Conservation (phyloP, 2,113 vertebrate genomes). For the Echinops telfairi region DNA sequence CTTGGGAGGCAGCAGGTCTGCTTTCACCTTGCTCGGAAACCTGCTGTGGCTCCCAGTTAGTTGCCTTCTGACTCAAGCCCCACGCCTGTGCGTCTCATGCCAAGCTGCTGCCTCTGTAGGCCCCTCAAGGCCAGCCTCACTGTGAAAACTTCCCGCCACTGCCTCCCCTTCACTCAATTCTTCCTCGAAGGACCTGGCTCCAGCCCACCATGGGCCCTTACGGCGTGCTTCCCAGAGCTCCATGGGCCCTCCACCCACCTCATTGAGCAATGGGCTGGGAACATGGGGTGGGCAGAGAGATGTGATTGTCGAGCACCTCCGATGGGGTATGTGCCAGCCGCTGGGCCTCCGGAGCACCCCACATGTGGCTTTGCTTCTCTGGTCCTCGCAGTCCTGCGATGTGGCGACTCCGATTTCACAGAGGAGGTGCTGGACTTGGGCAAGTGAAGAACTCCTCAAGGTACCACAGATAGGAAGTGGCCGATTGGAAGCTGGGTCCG, state of each 20-base stretch:
- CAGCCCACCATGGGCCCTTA: no score
- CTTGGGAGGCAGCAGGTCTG: neutral
- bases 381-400: slow-evolving; percentile 22
- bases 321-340: neutral
- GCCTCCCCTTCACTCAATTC: neutral
- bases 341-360: no score
- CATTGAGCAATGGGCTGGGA: slow-evolving; percentile 25
- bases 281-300: neutral
- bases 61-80: neutral
- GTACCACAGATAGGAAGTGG: slow-evolving; percentile 30
- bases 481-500: slow-evolving; percentile 32
- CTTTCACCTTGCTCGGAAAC: neutral
- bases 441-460: slow-evolving; percentile 12
- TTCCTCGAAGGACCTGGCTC: no score
- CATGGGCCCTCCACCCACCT: neutral
- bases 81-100: neutral
- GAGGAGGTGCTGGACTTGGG: slow-evolving; percentile 17
- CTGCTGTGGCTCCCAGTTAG: neutral
- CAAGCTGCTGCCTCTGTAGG: neutral
- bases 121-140: neutral
- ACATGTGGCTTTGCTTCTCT: slow-evolving; percentile 44
- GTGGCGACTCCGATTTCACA: slow-evolving; percentile 7
- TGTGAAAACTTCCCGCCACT: neutral
- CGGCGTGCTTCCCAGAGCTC: neutral
- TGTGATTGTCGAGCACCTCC: slow-evolving; percentile 71